Evolutionary conservation across 1,140 invertebrate genomes (phyloP), one percentile per base, ranked within the genome.

Genomic region (Meteorus sp.): DNA sequence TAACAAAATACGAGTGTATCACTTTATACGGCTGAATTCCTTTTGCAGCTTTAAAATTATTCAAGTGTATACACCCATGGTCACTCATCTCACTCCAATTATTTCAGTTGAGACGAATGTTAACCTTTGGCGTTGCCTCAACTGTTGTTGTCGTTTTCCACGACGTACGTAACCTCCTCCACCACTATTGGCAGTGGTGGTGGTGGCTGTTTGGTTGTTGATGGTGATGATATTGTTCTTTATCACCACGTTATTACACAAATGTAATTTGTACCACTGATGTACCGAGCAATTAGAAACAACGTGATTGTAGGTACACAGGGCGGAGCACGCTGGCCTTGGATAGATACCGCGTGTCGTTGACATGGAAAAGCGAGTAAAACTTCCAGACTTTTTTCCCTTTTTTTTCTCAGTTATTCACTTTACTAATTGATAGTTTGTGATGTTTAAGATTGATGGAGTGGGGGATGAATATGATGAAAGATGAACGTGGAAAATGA

Each of bases 41-140:
- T 77, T 88, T 86, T 43, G 85, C 84, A 71, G 85, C 83, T 82
- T 91, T 91, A 79, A 89, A 89, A 81, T 87, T 88, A 80, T 82
- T 87, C 69, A 90, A 81, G 82, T 90, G 89, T 81, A 86, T 85
- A 75, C 89, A 91, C 70, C 88, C 88, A 83, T 81, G 81, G 77
- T 85, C 84, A 79, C 84, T 86, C 86, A 86, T 86, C 79, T 82
- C 76, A 76, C 61, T 66, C 59, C 67, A 53, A 50, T 56, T 41
- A 35, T 60, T 70, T 51, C 59, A 52, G 63, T 62, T 64, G 48
- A 62, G 64, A 52, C 27, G 57, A 47, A 50, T 23, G 27, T 23
- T 17, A 22, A 19, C 55, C 22, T 55, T 51, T 25, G 13, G 44
- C 50, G 50, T 45, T 51, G 25, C 54, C 45, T 50, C 31, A 41